Base-by-base conservation (phyloP, 2,113 vertebrate species). In the Accipiter cooperii region DNA sequence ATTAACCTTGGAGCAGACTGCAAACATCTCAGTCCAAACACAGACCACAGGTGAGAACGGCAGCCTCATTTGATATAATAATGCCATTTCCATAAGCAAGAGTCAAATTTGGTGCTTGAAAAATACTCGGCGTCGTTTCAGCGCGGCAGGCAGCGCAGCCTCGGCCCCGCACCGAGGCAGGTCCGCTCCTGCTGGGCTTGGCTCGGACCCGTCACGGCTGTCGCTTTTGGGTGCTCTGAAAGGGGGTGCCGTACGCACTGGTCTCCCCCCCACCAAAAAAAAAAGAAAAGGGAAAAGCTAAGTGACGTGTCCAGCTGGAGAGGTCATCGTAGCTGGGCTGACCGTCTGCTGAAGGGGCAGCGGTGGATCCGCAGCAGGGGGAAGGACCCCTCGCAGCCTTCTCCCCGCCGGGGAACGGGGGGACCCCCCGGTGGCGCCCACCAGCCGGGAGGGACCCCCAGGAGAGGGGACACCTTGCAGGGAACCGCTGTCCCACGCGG, bases 81-180 rank as follows among this genome's bases (percentile, higher is more conserved):
- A 21, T 3, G 38, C 20, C 3, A 6, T 22, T 82, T 17, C 25
- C 29, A 17, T 8, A 10, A 33, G 57, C n/a, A 33, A 38, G n/a
- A 6, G 40, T 18, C 8, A 10, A 13, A 28, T 54, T 8, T 40
- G 26, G 42, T 8, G 19, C 13, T 25, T 44, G 15, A 9, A 26
- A 25, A 51, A 29, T 2, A 5, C 34, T 25, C 4, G 0, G 33
- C 2, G 7, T 7, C 0, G 1, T 40, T 46, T 36, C 26, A 5
- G 77, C 28, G 5, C 0, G 2, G 16, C 51, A 2, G 13, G n/a
- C 5, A 21, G 51, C 5, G 3, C 31, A 16, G 40, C 38, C 63
- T 10, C 4, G 12, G 31, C 36, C 64, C 54, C 3, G 4, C 36
- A 2, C 15, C 7, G 5, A 3, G 42, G 51, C 20, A 12, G 31